Base-by-base conservation (phyloP, 2,888 invertebrate species). In the Hypolimnas misippus region DNA sequence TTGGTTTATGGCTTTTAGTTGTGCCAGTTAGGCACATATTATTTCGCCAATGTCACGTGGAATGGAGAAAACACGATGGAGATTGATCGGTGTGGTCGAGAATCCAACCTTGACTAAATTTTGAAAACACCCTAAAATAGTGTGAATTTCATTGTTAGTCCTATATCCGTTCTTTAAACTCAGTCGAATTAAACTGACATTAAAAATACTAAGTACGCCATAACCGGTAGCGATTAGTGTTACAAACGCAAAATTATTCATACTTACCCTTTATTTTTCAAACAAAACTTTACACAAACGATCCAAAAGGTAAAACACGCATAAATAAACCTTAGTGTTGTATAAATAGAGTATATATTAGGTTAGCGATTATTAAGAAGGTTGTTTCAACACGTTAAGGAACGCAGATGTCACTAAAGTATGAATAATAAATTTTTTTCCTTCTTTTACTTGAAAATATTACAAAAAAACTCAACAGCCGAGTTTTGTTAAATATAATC, bases 391-490 rank as follows among this genome's bases (percentile, higher is more conserved):
- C 42, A 38, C 35, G 25, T 59, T 35, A 46, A 52, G 42, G 44
- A 12, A 59, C 58, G 12, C 58, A 59, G 58, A 52, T 59, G 58
- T 46, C 44, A 21, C 21, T 6, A 3, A 44, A 53, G 12, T 52
- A 21, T 21, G 44, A 53, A 44, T 53, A 53, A 59, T 59, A 59
- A 35, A 46, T n/a, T 33, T 52, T 59, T 4, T 44, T 44, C 42
- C 21, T 46, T 21, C 12, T 44, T 46, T 46, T 46, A 46, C 25
- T 44, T 10, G 35, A 35, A 53, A 59, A 25, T 44, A 52, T 44
- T 44, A 16, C 17, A 53, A 59, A 53, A 59, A 29, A 42, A n/a
- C 25, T 25, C 25, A n/a, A n/a, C n/a, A n/a, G n/a, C n/a, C n/a
- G n/a, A n/a, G n/a, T n/a, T n/a, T n/a, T n/a, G n/a, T n/a, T n/a